Percentiles rank a stretch among this genome's conserved stretches.
Evolutionary conservation across 2,113 vertebrate species (phyloP).

Genomic region (Cichladusa arquata): DNA sequence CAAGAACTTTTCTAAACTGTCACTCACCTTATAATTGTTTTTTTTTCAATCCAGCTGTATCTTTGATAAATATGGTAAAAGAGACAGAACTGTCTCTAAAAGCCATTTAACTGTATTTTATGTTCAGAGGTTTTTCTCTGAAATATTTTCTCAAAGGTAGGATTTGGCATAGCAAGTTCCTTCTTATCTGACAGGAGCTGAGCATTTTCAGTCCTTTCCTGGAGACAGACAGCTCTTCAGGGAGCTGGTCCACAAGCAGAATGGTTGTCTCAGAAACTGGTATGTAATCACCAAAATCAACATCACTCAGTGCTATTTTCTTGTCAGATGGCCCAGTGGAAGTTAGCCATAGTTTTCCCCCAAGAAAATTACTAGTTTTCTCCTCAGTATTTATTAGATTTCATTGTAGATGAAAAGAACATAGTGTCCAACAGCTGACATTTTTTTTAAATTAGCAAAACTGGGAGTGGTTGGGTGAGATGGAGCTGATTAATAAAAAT

Average conservation of each 20-base stretch:
- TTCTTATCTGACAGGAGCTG: background rate
- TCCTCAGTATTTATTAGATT: background rate
- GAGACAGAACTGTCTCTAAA: background rate
- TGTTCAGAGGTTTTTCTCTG: background rate
- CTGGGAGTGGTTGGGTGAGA: background rate
- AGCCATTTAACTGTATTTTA: background rate
- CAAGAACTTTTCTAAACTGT: background rate
- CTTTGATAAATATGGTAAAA: background rate
- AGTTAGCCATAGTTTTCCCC: background rate
- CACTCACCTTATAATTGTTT: fast-evolving
- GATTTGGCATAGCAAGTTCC: background rate
- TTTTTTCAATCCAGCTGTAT: background rate
- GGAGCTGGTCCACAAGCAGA: background rate
- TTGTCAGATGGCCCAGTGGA: background rate
- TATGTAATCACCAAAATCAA: background rate
- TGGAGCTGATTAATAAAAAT: background rate
- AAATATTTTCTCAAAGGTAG: background rate
- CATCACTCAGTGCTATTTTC: background rate
- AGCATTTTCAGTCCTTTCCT: background rate
- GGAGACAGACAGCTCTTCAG: background rate
- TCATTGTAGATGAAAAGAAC: background rate
- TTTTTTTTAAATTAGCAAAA: background rate
- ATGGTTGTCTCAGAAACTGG: background rate
- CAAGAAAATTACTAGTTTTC: background rate
- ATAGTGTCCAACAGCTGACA: background rate